These are phyloP conservation scores for Astyanax mexicanus DNA, from an alignment of 2,797 vertebrate genomes.

Conservation along the genomic window DNA sequence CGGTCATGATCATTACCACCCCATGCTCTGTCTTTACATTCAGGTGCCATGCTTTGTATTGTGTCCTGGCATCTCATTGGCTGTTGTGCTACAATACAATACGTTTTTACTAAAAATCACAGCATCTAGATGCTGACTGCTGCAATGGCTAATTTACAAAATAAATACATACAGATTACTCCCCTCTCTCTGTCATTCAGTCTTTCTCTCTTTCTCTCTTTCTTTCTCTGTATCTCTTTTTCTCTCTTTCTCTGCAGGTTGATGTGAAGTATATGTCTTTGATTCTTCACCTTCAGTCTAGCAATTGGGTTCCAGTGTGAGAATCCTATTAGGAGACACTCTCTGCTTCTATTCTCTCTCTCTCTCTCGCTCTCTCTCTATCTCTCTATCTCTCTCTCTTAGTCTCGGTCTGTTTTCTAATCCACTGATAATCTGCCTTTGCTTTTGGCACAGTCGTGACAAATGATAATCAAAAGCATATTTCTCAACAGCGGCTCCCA, in stretches of 20 bases:
- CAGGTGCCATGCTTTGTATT: too few species aligned
- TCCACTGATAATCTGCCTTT: too few species aligned
- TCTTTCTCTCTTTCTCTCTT: too few species aligned
- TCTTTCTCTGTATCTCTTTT: conserved; percentile 44
- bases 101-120: not conserved
- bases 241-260: conserved; percentile 49
- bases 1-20: too few species aligned
- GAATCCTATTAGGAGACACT: conserved; percentile 56
- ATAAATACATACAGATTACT: too few species aligned
- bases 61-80: too few species aligned
- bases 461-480: too few species aligned
- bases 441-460: too few species aligned
- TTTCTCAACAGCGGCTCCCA: too few species aligned
- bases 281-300: conserved; percentile 66
- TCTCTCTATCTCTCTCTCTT: not conserved
- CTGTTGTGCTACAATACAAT: not conserved
- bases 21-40: too few species aligned
- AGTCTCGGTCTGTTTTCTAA: too few species aligned
- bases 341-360: conserved; percentile 45
- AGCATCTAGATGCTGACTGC: not conserved
- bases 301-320: conserved; percentile 64
- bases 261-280: conserved; percentile 66
- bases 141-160: conserved; percentile 24
- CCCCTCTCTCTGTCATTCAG: too few species aligned
- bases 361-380: conserved; percentile 33